Conservation (phyloP, 2,797 vertebrate genomes). For the Semaprochilodus insignis region DNA sequence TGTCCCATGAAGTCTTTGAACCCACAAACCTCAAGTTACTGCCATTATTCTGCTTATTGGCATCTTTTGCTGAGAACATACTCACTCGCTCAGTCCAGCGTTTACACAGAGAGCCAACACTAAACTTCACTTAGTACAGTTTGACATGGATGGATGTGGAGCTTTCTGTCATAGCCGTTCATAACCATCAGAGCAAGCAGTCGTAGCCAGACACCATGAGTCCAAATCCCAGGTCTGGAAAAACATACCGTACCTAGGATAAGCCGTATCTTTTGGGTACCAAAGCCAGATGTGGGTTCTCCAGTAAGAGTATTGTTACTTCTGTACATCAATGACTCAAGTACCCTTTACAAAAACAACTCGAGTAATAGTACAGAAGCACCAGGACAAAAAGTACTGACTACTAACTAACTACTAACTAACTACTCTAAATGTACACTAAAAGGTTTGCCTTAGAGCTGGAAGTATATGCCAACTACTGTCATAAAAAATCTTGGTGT, state of each 20-base stretch:
- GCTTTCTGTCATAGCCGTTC: slow-evolving; percentile 11
- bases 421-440: too few relatives aligned
- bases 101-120: slow-evolving; percentile 31
- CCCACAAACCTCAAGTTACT: slow-evolving; percentile 18
- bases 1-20: slow-evolving; percentile 5
- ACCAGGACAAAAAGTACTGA: background rate
- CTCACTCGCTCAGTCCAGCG: slow-evolving; percentile 25
- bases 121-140: slow-evolving; percentile 12
- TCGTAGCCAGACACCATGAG: slow-evolving; percentile 14
- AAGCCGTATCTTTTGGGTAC: slow-evolving; percentile 65
- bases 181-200: background rate
- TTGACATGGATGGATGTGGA: slow-evolving; percentile 19
- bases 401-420: too few relatives aligned
- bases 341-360: too few relatives aligned
- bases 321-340: too few relatives aligned
- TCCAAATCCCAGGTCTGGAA: slow-evolving; percentile 58
- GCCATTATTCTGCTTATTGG: slow-evolving; percentile 8
- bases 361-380: background rate
- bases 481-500: too few relatives aligned
- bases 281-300: slow-evolving; percentile 40
- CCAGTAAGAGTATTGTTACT: background rate
- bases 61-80: slow-evolving; percentile 21
- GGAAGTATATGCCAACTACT: too few relatives aligned
- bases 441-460: too few relatives aligned
- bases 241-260: slow-evolving; percentile 67